Evolutionary conservation across 2,888 invertebrate species (phyloP).

Genomic region (Pammene aurita): DNA sequence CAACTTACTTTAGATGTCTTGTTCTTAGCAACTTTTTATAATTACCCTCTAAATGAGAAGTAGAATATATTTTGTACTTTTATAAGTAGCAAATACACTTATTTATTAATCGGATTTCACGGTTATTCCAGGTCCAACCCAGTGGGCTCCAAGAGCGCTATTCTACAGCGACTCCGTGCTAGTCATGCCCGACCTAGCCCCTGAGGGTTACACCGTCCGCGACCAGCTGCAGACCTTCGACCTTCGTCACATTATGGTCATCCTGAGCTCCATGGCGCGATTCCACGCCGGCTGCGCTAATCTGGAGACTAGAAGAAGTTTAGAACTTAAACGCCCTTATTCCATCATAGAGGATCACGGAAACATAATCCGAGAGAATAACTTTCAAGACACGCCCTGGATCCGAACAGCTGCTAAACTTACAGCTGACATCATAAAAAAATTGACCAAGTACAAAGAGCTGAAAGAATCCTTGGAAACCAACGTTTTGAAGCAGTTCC

Average conservation of each 20-base stretch:
- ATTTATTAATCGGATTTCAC: not conserved
- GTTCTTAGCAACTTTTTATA: no score
- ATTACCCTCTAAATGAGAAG: no score
- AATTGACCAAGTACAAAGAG: constrained; percentile 57
- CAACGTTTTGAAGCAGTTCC: constrained; percentile 50
- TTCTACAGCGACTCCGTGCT: constrained; percentile 60
- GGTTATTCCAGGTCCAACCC: constrained; percentile 52
- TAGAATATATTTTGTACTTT: no score
- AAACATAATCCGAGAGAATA: constrained; percentile 56
- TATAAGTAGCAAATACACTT: no score
- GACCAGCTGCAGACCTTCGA: constrained; percentile 57
- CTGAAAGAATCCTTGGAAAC: constrained; percentile 50
- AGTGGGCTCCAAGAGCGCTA: constrained; percentile 62
- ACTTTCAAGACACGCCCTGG: constrained; percentile 61
- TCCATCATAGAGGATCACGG: constrained; percentile 54
- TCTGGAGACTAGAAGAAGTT: constrained; percentile 56
- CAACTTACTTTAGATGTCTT: no score
- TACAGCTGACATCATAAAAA: constrained; percentile 55
- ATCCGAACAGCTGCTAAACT: constrained; percentile 62
- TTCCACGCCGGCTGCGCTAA: constrained; percentile 70
- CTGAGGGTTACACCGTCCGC: constrained; percentile 57
- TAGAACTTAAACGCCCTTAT: constrained; percentile 47
- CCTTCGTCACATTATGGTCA: constrained; percentile 55
- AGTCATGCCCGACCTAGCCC: constrained; percentile 67
- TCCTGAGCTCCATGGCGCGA: constrained; percentile 58